These are phyloP conservation scores for Rugalucina vietnamica DNA, from an alignment of 2,888 invertebrate species.

Conservation along the genomic window DNA sequence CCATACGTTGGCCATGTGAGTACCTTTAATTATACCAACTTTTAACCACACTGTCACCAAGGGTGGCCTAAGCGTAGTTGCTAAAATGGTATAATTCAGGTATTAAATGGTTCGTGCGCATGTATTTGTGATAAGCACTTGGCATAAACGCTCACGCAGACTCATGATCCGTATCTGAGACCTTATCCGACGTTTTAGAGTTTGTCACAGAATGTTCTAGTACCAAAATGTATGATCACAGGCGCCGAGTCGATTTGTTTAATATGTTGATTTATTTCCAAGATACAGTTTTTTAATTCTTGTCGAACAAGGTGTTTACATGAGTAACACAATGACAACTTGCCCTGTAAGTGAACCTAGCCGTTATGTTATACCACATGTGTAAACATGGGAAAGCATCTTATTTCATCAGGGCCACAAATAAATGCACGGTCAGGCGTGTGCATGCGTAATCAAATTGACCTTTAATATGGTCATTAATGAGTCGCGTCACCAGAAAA, in stretches of 20 bases:
- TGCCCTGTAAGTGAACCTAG: neutral
- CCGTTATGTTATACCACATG: neutral
- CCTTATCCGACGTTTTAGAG: no score
- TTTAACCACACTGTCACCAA: no score
- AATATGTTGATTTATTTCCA: neutral
- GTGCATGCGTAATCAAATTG: neutral
- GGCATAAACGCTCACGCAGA: no score
- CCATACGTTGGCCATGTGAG: no score
- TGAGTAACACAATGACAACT: neutral
- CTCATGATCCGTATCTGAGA: no score
- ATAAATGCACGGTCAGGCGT: neutral
- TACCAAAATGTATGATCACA: neutral
- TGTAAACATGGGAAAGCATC: neutral
- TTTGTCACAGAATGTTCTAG: neutral
- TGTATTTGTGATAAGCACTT: no score
- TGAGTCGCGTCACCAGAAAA: no score
- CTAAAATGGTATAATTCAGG: no score
- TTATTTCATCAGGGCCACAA: neutral
- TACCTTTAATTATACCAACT: no score
- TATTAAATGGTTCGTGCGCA: no score
- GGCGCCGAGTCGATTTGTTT: neutral
- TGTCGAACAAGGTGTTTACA: neutral
- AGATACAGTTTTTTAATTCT: neutral
- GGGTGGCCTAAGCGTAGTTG: no score
- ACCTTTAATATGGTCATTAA: no score